Evolutionary conservation across 2,797 vertebrate genomes (phyloP), one percentile per base, ranked within the genome.

Genomic region (Cirrhinus mrigala): DNA sequence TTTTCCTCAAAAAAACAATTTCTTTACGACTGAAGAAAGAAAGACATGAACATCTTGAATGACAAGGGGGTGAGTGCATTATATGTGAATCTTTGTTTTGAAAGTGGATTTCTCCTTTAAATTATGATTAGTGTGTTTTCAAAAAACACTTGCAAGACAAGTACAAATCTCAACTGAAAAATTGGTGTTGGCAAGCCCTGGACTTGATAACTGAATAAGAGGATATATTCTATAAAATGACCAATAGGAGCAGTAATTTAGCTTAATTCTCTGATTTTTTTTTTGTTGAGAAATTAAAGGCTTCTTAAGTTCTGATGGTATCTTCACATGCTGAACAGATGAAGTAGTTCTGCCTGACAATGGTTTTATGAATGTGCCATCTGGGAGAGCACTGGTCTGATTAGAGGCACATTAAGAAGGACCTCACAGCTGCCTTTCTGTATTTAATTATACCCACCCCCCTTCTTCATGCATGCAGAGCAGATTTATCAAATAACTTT

Each of bases 391-490:
- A 46, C n/a, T 75, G n/a, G 81, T 52, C 81, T 83, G 71, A 83
- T 83, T 66, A 76, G 20, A 83, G 46, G 29, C 58, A 64, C 56
- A 64, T 74, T 75, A 75, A 64, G 71, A 83, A 83, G 52, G 33
- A 54, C 62, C 48, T 77, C 73, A 62, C 73, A 80, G 24, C 66
- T 8, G 46, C 85, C 86, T 85, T 85, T 88, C 84, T 77, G 44
- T 75, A 74, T 77, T 89, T 80, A 60, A 78, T 86, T 83, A 73
- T 70, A 44, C 20, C 56, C 27, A 74, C 12, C 54, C 79, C 29
- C 14, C 46, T 46, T 62, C 24, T 74, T 62, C 27, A 64, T 37
- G 58, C 56, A 37, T 64, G 37, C 56, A 52, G 27, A 29, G 24
- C 56, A 50, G 62, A 40, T 69, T 81, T 12, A 20, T n/a, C 48